A percentile compares a stretch with the other conserved stretches of the same genome.
Conservation (phyloP, 1,140 invertebrate genomes). For the Calliopsis andreniformis region DNA sequence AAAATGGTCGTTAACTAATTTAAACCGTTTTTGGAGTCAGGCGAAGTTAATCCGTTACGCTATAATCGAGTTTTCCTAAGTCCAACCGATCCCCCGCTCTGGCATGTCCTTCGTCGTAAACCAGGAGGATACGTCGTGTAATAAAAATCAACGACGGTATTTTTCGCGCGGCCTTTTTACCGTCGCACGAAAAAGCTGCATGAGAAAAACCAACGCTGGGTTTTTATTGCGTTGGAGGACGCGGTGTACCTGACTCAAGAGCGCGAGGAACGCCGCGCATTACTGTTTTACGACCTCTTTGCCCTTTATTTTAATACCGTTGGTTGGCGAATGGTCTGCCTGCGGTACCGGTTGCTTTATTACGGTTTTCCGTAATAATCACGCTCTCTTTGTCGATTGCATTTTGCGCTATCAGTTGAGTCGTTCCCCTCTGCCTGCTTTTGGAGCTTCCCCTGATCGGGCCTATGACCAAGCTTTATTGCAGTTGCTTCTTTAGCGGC, state of each 20-base stretch:
- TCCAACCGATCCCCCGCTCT: constrained; percentile 5
- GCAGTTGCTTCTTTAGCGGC: no score
- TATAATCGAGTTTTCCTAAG: constrained; percentile 65
- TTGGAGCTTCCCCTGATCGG: no score
- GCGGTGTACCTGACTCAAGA: constrained; percentile 30
- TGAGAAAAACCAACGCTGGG: neutral
- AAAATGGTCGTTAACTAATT: constrained; percentile 61
- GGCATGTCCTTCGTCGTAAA: constrained; percentile 1
- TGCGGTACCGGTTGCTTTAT: constrained; percentile 18
- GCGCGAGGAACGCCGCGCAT: neutral
- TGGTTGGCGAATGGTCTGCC: neutral
- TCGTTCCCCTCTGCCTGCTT: no score
- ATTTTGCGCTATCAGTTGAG: neutral
- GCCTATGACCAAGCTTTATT: no score
- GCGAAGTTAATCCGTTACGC: constrained; percentile 66
- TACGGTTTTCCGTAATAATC: constrained; percentile 28
- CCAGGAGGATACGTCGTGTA: neutral
- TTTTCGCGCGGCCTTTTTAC: neutral
- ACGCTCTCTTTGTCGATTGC: constrained; percentile 5
- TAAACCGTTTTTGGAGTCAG: constrained; percentile 61
- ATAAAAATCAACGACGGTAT: constrained; percentile 47
- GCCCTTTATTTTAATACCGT: neutral
- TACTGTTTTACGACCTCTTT: neutral
- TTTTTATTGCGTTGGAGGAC: constrained; percentile 5
- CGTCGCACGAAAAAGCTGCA: neutral